Evolutionary conservation across 2,888 invertebrate genomes (phyloP).

Genomic region (Agelastica alni): DNA sequence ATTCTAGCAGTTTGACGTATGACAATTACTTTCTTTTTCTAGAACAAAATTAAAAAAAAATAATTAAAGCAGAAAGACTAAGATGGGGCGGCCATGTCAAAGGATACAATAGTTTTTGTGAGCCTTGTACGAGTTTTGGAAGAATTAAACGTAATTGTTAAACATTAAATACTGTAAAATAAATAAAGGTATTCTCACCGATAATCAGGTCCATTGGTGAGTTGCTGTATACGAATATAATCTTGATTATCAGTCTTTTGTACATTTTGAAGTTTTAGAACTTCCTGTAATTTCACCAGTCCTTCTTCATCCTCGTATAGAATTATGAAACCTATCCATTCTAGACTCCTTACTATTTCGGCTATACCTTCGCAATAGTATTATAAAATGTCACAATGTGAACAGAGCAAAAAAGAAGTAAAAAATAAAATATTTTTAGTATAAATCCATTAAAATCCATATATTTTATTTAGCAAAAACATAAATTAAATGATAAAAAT

Average conservation of each 20-base stretch:
- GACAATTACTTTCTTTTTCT: too few species aligned
- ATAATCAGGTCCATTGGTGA: slow-evolving; percentile 41
- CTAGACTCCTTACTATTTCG: slow-evolving; percentile 68
- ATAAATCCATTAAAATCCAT: too few species aligned
- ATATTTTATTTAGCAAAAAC: too few species aligned
- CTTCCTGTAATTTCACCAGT: slow-evolving; percentile 75
- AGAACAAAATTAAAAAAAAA: background rate
- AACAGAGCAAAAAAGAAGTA: too few species aligned
- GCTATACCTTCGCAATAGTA: slow-evolving; percentile 58
- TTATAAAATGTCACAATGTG: background rate
- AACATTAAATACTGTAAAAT: background rate
- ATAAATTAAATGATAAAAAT: too few species aligned
- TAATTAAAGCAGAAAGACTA: too few species aligned
- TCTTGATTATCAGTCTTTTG: slow-evolving; percentile 33
- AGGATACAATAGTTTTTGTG: too few species aligned
- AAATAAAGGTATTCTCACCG: slow-evolving; percentile 39
- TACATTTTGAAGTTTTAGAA: slow-evolving; percentile 62
- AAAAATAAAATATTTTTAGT: background rate
- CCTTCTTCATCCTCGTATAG: slow-evolving; percentile 79
- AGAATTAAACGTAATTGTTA: too few species aligned
- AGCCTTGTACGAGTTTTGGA: too few species aligned
- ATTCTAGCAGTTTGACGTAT: too few species aligned
- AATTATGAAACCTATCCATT: slow-evolving; percentile 78
- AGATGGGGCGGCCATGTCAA: background rate
- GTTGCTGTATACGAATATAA: slow-evolving; percentile 37